These are phyloP conservation scores for Rotaria socialis DNA, from an alignment of 2,888 invertebrate genomes.

Conservation along the genomic window DNA sequence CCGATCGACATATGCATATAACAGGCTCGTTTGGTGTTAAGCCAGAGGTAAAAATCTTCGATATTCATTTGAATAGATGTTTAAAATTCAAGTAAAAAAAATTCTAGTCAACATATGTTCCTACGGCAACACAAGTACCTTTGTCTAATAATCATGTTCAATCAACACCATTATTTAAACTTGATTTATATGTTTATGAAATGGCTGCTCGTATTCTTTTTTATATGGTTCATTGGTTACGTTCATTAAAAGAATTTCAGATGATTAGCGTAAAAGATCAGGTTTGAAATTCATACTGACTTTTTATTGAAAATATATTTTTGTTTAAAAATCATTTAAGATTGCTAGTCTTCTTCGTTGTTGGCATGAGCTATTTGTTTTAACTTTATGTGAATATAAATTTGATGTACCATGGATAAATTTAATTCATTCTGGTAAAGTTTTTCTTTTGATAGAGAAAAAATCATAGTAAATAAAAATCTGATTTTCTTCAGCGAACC, in stretches of 20 bases:
- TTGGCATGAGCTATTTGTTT: constrained; percentile 30
- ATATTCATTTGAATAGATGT: neutral
- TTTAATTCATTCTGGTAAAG: constrained; percentile 27
- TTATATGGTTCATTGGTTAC: constrained; percentile 20
- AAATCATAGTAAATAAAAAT: neutral
- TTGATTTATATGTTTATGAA: constrained; percentile 8
- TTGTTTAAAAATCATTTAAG: neutral
- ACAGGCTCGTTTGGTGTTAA: neutral
- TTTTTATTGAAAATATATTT: too few relatives aligned
- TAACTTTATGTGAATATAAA: constrained; percentile 23
- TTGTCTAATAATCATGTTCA: neutral
- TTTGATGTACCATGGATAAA: constrained; percentile 31
- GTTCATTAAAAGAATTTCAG: constrained; percentile 23
- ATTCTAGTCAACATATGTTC: neutral
- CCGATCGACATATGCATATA: constrained; percentile 2
- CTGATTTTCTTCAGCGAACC: neutral
- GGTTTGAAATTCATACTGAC: neutral
- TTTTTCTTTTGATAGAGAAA: neutral
- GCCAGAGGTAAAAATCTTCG: neutral
- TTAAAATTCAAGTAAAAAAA: neutral
- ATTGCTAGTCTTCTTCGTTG: constrained; percentile 24
- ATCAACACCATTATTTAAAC: constrained; percentile 14
- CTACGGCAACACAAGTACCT: neutral
- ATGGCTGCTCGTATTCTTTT: constrained; percentile 35
- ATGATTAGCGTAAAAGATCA: neutral